Base-by-base conservation (phyloP, 2,797 vertebrate genomes). In the Pseudopleuronectes americanus region DNA sequence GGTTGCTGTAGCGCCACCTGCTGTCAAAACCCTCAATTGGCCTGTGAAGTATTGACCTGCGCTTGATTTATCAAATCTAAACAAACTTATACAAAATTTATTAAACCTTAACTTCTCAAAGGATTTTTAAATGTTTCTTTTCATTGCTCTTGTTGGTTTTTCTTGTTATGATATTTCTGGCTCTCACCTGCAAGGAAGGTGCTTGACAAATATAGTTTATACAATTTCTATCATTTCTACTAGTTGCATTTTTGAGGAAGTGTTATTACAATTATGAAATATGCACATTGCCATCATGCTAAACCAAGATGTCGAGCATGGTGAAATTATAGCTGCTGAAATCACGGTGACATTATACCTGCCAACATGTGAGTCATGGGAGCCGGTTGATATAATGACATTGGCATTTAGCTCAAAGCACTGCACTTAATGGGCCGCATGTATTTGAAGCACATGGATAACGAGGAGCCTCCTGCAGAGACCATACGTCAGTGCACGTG, bases 371-470 rank as follows among this genome's bases (percentile, higher is more conserved):
- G n/a, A 41, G 17, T 19, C 51, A 36, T 19, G 53, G 4, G 13
- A 52, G 22, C 22, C 6, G 24, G 26, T 21, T 56, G 16, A 14
- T 7, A 24, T 58, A 23, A 13, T 41, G 14, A 38, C 9, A 54
- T 64, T 75, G 9, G 31, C 9, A 54, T 64, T 78, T 64, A 64
- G 41, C 22, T 33, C 12, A 48, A 61, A 66, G 22, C 24, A 43
- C 10, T 12, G 14, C 4, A 13, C 6, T 38, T 9, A 26, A 4
- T 28, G 17, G 31, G 19, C 24, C 23, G 54, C 5, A 36, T 54
- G 7, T 57, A 33, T 62, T 72, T 64, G 55, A 47, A 52, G 12
- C 41, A 0, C 2, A 3, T 4, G 41, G 4, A 13, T 17, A 43
- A 6, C 16, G 16, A 0, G 41, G 4, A 5, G 17, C 38, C 53